A percentile compares a stretch with the other conserved stretches of the same genome.
Evolutionary conservation across 2,113 vertebrate genomes (phyloP).

Genomic region (Protomyctophum bolini): DNA sequence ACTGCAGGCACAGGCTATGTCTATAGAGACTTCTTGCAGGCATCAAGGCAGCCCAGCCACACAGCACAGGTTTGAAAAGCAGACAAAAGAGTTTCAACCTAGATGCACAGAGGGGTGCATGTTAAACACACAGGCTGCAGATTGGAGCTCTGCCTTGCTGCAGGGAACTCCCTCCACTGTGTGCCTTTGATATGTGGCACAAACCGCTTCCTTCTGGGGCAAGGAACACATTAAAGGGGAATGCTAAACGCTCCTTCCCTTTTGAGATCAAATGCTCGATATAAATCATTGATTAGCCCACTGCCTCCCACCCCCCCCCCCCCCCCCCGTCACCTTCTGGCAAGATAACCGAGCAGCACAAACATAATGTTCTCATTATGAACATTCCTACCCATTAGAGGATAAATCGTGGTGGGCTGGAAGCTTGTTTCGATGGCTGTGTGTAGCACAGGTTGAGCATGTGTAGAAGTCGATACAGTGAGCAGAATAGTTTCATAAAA

Average conservation of each 20-base stretch:
- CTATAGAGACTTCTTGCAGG: conserved; percentile 57
- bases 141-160: conserved; percentile 49
- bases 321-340: conserved; percentile 50
- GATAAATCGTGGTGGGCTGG: conserved; percentile 34
- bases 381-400: conserved; percentile 51
- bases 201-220: conserved; percentile 67
- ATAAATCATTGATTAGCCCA: conserved; percentile 77
- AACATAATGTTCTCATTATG: conserved; percentile 67
- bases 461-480: not conserved
- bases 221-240: conserved; percentile 68
- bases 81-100: conserved; percentile 60
- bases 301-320: conserved; percentile 4
- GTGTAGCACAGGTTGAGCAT: not conserved
- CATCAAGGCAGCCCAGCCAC: conserved; percentile 32
- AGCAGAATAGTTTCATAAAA: not conserved
- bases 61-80: conserved; percentile 53
- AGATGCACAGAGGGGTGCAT: conserved; percentile 48
- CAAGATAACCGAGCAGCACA: conserved; percentile 59
- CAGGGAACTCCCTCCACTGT: conserved; percentile 56
- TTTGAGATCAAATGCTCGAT: conserved; percentile 73
- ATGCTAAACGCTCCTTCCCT: conserved; percentile 75
- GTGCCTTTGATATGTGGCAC: conserved; percentile 75
- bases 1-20: conserved; percentile 56
- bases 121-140: conserved; percentile 58
- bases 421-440: conserved; percentile 17